Evolutionary conservation across 64 coral and sea anemone species (phyloP).

Genomic region (Montipora foliosa): DNA sequence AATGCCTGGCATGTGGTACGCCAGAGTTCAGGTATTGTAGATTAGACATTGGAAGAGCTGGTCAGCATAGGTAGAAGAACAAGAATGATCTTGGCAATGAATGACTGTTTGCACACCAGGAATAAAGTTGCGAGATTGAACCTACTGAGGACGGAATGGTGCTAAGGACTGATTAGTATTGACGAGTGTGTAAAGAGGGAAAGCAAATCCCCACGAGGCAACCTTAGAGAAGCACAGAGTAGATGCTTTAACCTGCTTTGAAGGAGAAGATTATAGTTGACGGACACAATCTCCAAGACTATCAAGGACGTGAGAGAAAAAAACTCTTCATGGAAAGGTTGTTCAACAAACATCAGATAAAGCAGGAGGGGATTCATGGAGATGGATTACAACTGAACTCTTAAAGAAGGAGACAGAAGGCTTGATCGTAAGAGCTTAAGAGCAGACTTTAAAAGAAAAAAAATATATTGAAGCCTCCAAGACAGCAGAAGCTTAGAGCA

Average conservation of each 20-base stretch:
- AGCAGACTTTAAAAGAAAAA: neutral
- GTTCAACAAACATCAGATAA: neutral
- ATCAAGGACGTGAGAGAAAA: constrained; percentile 8
- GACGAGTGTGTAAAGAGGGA: constrained; percentile 19
- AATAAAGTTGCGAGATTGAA: neutral
- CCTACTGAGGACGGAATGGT: neutral
- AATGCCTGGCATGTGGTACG: neutral
- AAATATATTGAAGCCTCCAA: too few species aligned
- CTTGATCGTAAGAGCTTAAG: neutral
- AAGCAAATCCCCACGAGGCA: neutral
- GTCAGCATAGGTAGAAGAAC: constrained; percentile 18
- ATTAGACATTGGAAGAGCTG: neutral
- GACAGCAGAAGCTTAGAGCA: too few species aligned
- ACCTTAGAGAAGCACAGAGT: neutral
- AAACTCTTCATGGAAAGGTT: neutral
- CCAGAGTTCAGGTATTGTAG: neutral
- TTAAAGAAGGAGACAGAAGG: constrained; percentile 16
- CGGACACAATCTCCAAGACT: neutral
- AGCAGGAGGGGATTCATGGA: neutral
- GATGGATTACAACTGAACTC: neutral
- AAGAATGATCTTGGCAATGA: constrained; percentile 37
- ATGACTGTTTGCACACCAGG: constrained; percentile 7
- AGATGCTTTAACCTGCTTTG: neutral
- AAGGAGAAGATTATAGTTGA: neutral
- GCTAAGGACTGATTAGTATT: neutral